These are phyloP conservation scores for Alaudala cheleensis DNA, from an alignment of 2,113 vertebrate genomes.

Conservation along the genomic window DNA sequence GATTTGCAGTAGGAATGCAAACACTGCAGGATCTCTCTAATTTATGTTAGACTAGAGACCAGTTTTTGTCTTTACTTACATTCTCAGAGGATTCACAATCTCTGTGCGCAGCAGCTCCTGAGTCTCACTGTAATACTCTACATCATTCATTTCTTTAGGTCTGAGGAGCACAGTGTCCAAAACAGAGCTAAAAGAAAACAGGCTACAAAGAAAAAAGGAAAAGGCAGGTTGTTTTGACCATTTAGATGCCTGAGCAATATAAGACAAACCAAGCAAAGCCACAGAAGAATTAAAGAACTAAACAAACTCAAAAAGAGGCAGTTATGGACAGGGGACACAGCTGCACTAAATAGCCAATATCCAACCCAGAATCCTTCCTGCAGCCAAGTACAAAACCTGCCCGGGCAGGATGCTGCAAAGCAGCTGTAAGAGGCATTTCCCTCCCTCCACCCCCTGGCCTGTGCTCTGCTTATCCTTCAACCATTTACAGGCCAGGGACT, in stretches of 20 bases:
- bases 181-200: slow-evolving; percentile 98
- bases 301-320: not conserved
- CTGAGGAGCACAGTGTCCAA: slow-evolving; percentile 95
- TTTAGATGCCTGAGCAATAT: not conserved
- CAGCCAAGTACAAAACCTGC: not conserved
- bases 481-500: not conserved
- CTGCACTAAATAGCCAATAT: not conserved
- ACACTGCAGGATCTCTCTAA: not conserved
- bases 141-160: slow-evolving; percentile 94
- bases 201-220: slow-evolving; percentile 71
- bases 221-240: not conserved
- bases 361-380: not conserved
- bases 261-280: slow-evolving; percentile 18
- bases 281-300: not conserved
- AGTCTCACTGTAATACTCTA: slow-evolving; percentile 96
- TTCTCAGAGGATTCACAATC: slow-evolving; percentile 96
- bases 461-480: not conserved
- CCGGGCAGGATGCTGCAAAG: not conserved
- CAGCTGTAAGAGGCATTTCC: not conserved
- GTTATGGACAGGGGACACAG: not conserved
- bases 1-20: not conserved
- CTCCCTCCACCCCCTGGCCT: not conserved
- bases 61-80: slow-evolving; percentile 78
- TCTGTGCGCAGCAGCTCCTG: slow-evolving; percentile 94
- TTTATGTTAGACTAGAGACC: not conserved